Evolutionary conservation across 2,888 invertebrate species (phyloP).

Genomic region (Lasioglossum calceatum): DNA sequence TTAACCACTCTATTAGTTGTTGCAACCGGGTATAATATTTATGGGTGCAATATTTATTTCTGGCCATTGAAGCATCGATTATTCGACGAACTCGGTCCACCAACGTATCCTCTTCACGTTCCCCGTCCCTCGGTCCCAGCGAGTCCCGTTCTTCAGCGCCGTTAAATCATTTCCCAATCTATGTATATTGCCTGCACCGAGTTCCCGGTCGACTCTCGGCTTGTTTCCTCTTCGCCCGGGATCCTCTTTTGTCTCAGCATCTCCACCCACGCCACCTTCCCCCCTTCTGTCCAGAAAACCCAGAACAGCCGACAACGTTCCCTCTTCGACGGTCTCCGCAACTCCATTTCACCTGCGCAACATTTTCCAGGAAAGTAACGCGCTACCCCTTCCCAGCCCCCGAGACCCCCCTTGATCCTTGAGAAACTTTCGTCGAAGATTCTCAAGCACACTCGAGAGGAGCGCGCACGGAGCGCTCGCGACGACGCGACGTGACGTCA

Average conservation of each 20-base stretch:
- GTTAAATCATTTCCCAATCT: conserved; percentile 1
- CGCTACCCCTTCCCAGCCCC: background rate
- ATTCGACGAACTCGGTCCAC: background rate
- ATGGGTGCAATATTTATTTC: no score
- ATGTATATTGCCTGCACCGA: background rate
- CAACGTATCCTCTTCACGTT: background rate
- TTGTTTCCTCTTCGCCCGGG: background rate
- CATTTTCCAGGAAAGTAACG: conserved; percentile 17
- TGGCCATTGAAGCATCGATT: no score
- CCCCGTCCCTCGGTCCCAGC: background rate
- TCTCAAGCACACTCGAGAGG: conserved; percentile 2
- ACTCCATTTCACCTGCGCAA: conserved; percentile 16
- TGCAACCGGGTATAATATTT: no score
- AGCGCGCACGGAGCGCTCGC: background rate
- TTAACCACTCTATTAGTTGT: no score
- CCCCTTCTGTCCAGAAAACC: background rate
- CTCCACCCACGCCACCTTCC: background rate
- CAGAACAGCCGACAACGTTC: background rate
- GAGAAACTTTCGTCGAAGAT: conserved; percentile 11
- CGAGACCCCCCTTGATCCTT: background rate
- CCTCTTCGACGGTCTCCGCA: background rate
- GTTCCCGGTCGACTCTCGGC: conserved; percentile 2
- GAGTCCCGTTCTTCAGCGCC: background rate
- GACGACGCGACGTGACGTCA: background rate
- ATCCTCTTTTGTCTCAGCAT: conserved; percentile 9